A percentile compares a stretch with the other conserved stretches of the same genome.
Conservation (phyloP, 2,797 vertebrate species). For the Falco naumanni region DNA sequence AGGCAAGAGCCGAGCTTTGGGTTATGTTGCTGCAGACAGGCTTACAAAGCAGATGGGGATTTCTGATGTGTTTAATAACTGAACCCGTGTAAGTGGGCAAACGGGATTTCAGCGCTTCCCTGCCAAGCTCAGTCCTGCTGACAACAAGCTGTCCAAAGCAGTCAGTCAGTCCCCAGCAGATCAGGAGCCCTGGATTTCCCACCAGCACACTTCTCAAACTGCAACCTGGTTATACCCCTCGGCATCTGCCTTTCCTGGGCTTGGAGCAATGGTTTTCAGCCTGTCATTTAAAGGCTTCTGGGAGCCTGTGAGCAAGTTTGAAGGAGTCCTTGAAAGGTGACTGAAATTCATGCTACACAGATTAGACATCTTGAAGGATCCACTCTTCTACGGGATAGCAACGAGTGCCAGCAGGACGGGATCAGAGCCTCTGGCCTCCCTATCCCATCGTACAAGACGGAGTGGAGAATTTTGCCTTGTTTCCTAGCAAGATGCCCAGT, state of each 20-base stretch:
- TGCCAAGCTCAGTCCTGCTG: slow-evolving; percentile 19
- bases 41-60: slow-evolving; percentile 19
- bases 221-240: neutral
- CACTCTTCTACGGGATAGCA: neutral
- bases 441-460: neutral
- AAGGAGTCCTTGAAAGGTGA: neutral
- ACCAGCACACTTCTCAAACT: neutral
- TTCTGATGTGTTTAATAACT: slow-evolving; percentile 53
- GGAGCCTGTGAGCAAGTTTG: neutral
- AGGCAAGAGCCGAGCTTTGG: neutral
- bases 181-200: neutral
- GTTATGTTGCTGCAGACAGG: neutral
- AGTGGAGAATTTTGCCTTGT: neutral
- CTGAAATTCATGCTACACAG: neutral
- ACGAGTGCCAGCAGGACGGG: rapidly evolving
- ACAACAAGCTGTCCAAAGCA: slow-evolving; percentile 15
- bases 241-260: neutral
- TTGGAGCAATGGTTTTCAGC: neutral
- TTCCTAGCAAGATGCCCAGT: neutral
- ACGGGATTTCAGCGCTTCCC: neutral
- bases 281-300: neutral
- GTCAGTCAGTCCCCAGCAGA: neutral
- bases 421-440: neutral
- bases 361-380: neutral
- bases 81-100: neutral